Evolutionary conservation across 2,888 invertebrate species (phyloP).

Genomic region (Sclerodermus sp.): DNA sequence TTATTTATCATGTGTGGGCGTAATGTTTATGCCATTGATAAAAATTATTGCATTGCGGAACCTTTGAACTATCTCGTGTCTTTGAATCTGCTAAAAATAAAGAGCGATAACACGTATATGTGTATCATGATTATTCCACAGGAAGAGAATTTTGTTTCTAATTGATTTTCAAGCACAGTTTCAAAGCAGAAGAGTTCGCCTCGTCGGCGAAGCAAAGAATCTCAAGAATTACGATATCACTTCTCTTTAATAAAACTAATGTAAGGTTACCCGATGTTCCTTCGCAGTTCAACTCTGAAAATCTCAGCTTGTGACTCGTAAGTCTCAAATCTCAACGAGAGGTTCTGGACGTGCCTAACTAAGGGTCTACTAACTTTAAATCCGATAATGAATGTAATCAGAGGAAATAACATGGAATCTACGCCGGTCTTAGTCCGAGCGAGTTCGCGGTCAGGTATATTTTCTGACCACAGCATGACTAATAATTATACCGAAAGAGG

Average conservation of each 20-base stretch:
- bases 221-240: too few species aligned
- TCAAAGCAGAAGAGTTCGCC: too few species aligned
- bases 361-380: constrained; percentile 40
- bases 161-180: too few species aligned
- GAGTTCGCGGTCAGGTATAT: constrained; percentile 26
- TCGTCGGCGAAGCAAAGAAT: too few species aligned
- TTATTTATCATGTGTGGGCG: constrained; percentile 38
- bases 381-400: constrained; percentile 52
- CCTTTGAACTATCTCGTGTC: too few species aligned
- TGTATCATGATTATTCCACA: too few species aligned
- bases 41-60: too few species aligned
- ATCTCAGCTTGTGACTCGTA: constrained; percentile 7
- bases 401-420: constrained; percentile 50
- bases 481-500: constrained; percentile 31
- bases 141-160: too few species aligned
- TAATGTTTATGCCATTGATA: too few species aligned
- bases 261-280: constrained; percentile 2
- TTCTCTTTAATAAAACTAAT: constrained; percentile 16
- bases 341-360: constrained; percentile 20
- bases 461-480: constrained; percentile 31
- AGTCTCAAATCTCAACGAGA: constrained; percentile 15
- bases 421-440: constrained; percentile 18
- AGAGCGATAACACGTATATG: too few species aligned
- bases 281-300: not conserved
- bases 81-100: too few species aligned